Conservation (phyloP, 1,140 invertebrate genomes). For the Trypoxylus dichotomus region DNA sequence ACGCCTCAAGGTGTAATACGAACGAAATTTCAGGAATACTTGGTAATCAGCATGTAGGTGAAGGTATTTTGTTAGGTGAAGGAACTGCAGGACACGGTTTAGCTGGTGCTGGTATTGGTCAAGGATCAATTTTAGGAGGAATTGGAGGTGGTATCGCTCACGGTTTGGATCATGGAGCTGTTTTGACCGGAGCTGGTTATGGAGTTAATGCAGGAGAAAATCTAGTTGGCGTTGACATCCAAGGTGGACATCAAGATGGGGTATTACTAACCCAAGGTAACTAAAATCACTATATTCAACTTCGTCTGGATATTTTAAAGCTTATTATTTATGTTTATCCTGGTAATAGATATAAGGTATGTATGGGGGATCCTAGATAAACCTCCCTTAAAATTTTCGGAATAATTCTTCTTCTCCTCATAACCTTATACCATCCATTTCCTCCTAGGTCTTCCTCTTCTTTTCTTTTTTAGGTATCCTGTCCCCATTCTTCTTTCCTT, state of each 20-base stretch:
- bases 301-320: no score
- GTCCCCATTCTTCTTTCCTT: no score
- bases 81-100: neutral
- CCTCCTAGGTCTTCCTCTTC: no score
- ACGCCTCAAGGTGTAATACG: neutral
- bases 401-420: no score
- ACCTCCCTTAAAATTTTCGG: no score
- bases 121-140: neutral
- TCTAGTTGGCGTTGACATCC: neutral
- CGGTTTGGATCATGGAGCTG: neutral
- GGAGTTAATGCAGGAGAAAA: neutral
- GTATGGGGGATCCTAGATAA: no score
- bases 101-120: neutral
- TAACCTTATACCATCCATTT: no score
- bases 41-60: neutral
- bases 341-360: no score
- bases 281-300: neutral
- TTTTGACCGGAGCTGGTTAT: neutral
- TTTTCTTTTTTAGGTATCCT: no score
- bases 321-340: no score
- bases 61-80: neutral
- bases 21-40: neutral
- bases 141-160: neutral
- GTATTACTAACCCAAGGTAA: neutral
- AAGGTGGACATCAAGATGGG: neutral